These are phyloP conservation scores for Potamarius usumacintae DNA, from an alignment of 2,113 vertebrate species.

Conservation along the genomic window DNA sequence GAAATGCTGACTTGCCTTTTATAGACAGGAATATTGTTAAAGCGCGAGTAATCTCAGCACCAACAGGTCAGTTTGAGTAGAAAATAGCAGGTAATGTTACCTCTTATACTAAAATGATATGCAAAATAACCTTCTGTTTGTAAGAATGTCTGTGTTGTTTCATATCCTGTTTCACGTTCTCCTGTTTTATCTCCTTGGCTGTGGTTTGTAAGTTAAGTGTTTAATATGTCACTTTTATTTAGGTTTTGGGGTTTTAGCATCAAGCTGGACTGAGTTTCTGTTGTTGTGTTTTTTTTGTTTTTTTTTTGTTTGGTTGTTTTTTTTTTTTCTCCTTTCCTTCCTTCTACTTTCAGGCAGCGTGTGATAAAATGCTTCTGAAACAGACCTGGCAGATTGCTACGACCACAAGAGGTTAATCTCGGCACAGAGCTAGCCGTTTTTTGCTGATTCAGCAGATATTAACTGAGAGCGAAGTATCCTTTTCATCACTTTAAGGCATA, in stretches of 20 bases:
- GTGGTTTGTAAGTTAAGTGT: background rate
- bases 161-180: constrained; percentile 12
- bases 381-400: constrained; percentile 13
- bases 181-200: background rate
- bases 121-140: background rate
- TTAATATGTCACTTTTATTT: background rate
- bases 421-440: background rate
- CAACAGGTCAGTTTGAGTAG: background rate
- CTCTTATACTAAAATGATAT: background rate
- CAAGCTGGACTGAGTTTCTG: background rate
- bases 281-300: background rate
- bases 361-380: constrained; percentile 60
- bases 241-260: background rate
- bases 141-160: background rate
- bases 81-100: background rate
- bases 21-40: background rate
- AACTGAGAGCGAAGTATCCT: background rate
- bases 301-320: too few relatives aligned
- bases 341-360: constrained; percentile 59
- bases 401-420: constrained; percentile 43
- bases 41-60: background rate
- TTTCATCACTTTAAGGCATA: background rate
- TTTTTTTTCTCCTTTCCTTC: background rate
- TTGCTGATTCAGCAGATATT: constrained; percentile 38
- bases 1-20: constrained; percentile 18